Conservation (phyloP, 2,797 vertebrate genomes). For the Parambassis ranga region DNA sequence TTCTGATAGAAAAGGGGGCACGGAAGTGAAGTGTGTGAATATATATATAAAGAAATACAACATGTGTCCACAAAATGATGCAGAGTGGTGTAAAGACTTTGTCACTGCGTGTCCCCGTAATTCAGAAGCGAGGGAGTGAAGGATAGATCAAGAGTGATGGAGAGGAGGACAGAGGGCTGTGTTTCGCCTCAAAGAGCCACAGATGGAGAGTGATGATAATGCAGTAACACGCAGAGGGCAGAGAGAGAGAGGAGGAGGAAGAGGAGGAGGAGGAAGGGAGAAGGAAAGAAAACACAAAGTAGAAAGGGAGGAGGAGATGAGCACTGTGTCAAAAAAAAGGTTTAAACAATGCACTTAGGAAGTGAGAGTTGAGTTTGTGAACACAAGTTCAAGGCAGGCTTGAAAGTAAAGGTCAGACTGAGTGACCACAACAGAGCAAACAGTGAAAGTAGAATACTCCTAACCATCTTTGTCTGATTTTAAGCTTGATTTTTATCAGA, state of each 20-base stretch:
- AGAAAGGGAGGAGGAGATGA: conserved; percentile 3
- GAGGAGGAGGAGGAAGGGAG: not conserved
- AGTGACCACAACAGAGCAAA: not conserved
- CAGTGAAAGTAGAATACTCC: not conserved
- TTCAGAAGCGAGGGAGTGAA: conserved; percentile 45
- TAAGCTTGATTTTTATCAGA: conserved; percentile 3
- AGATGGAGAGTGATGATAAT: conserved; percentile 68
- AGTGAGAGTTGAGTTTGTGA: not conserved
- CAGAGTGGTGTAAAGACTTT: conserved; percentile 34
- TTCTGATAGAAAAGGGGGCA: not conserved
- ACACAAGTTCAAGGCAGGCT: not conserved
- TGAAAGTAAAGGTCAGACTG: conserved; percentile 5
- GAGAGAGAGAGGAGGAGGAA: not conserved
- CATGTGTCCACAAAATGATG: not conserved
- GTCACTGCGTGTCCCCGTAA: conserved; percentile 30
- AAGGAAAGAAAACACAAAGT: not conserved
- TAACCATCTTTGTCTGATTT: too few relatives aligned
- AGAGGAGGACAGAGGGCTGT: conserved; percentile 53
- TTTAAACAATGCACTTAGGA: not conserved
- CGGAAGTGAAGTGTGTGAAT: not conserved
- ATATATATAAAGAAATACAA: not conserved
- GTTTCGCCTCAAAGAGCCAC: conserved; percentile 60
- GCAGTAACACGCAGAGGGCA: conserved; percentile 50
- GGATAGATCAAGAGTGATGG: conserved; percentile 46
- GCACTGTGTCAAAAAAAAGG: not conserved